A percentile compares a stretch with the other conserved stretches of the same genome.
Evolutionary conservation across 2,113 vertebrate species (phyloP).

Genomic region (Cygnus buccinator): DNA sequence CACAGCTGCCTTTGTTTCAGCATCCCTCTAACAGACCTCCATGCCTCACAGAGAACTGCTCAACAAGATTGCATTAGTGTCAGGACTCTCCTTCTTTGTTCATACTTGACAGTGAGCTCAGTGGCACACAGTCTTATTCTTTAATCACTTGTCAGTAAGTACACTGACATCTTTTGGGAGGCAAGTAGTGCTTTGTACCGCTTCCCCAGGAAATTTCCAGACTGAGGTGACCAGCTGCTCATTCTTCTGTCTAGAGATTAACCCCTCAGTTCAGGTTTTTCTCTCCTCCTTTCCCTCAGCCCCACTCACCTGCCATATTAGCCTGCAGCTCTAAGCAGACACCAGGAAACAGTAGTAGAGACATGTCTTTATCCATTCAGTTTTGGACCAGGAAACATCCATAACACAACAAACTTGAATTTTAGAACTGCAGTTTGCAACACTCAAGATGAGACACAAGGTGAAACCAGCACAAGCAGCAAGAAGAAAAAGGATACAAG

Average conservation of each 20-base stretch:
- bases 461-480: background rate
- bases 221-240: accelerated
- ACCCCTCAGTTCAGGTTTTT: background rate
- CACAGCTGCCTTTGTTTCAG: background rate
- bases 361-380: background rate
- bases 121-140: background rate
- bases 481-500: background rate
- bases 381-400: background rate
- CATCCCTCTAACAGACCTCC: background rate
- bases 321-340: background rate
- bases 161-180: background rate
- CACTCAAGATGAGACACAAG: background rate
- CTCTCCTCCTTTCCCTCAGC: background rate
- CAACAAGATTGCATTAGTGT: background rate
- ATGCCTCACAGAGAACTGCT: background rate
- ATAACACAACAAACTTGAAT: background rate
- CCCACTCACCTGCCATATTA: background rate
- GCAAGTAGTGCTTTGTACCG: background rate
- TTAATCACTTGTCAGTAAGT: background rate
- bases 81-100: background rate
- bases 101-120: background rate
- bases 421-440: background rate
- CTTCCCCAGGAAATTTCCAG: background rate
- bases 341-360: background rate
- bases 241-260: background rate